Percentiles rank a stretch among this genome's conserved stretches.
These are phyloP conservation scores for Crotophaga sulcirostris DNA, from an alignment of 2,113 vertebrate genomes.

Conservation along the genomic window DNA sequence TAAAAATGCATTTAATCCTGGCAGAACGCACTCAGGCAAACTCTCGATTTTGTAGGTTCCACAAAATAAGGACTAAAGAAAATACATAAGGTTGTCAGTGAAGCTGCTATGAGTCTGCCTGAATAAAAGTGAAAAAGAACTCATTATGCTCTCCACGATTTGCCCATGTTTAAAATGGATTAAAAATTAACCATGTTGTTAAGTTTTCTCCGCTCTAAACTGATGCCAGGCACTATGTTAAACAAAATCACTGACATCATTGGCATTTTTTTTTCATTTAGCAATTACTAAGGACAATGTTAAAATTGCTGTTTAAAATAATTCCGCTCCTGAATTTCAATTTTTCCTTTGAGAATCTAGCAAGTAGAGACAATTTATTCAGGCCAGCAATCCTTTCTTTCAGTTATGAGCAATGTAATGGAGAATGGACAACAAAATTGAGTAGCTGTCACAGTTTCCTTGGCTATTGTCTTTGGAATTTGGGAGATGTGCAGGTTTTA, in stretches of 20 bases:
- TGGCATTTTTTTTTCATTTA: background rate
- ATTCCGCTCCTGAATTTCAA: background rate
- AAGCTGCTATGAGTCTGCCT: background rate
- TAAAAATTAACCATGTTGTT: background rate
- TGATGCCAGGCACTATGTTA: background rate
- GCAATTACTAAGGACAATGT: background rate
- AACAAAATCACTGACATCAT: background rate
- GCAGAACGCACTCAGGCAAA: background rate
- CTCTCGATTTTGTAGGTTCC: background rate
- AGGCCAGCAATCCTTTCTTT: background rate
- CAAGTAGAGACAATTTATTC: background rate
- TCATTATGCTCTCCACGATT: background rate
- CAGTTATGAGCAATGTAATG: background rate
- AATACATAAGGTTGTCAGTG: background rate
- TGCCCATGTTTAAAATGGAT: background rate
- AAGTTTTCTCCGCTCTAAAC: background rate
- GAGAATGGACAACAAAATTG: constrained; percentile 36
- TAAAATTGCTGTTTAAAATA: background rate
- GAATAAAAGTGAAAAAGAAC: background rate
- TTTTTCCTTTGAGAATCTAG: background rate
- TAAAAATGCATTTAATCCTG: background rate
- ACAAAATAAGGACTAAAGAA: background rate
- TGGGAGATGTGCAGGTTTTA: background rate
- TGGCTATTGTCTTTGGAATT: background rate
- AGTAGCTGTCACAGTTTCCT: background rate